These are phyloP conservation scores for Eublepharis macularius DNA, from an alignment of 2,113 vertebrate species.

Conservation along the genomic window DNA sequence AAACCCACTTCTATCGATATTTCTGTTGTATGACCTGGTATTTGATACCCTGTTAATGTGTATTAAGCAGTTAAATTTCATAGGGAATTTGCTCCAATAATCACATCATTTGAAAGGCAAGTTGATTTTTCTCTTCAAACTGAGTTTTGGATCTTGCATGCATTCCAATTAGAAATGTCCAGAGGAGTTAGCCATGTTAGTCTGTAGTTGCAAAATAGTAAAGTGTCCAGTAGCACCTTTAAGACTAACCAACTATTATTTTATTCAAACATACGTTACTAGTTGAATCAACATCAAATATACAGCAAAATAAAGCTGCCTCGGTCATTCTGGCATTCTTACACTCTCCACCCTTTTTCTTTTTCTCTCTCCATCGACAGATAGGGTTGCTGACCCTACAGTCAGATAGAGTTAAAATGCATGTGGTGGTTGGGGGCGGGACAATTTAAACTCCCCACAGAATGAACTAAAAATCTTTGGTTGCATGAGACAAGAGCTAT, in stretches of 20 bases:
- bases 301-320: background rate
- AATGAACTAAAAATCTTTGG: background rate
- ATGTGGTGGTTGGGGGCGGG: background rate
- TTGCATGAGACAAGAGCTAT: too few species aligned
- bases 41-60: constrained; percentile 77
- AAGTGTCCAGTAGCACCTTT: too few species aligned
- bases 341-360: background rate
- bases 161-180: background rate
- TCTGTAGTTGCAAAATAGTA: too few species aligned
- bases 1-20: constrained; percentile 94
- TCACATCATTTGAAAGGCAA: background rate
- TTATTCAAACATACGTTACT: background rate
- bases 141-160: background rate
- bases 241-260: background rate
- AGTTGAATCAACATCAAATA: background rate
- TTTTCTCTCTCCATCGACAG: background rate
- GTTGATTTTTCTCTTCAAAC: background rate
- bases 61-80: background rate
- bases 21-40: constrained; percentile 95
- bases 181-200: too few species aligned
- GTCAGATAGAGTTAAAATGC: background rate
- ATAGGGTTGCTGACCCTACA: background rate
- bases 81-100: background rate
- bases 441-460: background rate
- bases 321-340: background rate